Base-by-base conservation (phyloP, 2,113 vertebrate genomes). In the Rissa tridactyla region DNA sequence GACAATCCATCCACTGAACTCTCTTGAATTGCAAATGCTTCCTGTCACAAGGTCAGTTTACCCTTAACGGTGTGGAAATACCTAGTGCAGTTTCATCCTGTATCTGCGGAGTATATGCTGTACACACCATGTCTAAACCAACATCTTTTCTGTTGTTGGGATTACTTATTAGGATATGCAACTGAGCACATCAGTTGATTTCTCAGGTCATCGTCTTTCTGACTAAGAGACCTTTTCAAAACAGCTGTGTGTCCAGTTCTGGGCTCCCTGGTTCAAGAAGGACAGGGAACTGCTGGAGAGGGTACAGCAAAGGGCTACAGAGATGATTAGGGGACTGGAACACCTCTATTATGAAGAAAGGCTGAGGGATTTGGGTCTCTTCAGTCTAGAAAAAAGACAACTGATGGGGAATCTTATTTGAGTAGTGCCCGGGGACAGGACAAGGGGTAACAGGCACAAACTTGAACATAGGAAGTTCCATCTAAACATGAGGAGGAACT, bases 61-160 rank as follows among this genome's bases (percentile, higher is more conserved):
- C 15, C 54, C 55, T 44, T 40, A 52, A 44, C 1, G 5, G 19
- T 29, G 16, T 46, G 29, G 71, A 66, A 82, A 88, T 25, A 58
- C 2, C 3, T 10, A 5, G 2, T 42, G 47, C 32, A 27, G 40
- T 27, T 62, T 88, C 46, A 32, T 77, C 17, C 40, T 51, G 72
- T 60, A 2, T 29, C 26, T 66, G 30, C 46, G 16, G 25, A 36
- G 21, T 14, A 19, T 20, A 47, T 1, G 1, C 10, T 6, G 27
- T 9, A n/a, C 4, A 0, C 10, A 46, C 4, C 22, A 17, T 11
- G 9, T 22, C 60, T 86, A 44, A 77, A 88, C 44, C 19, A 90
- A 61, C 34, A 60, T n/a, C 40, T 66, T 26, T 34, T 60, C 65
- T 80, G 10, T 7, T 36, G 49, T 32, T 0, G 0, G 29, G 22